Evolutionary conservation across 2,797 vertebrate genomes (phyloP).

Genomic region (Lagothrix lagotricha): DNA sequence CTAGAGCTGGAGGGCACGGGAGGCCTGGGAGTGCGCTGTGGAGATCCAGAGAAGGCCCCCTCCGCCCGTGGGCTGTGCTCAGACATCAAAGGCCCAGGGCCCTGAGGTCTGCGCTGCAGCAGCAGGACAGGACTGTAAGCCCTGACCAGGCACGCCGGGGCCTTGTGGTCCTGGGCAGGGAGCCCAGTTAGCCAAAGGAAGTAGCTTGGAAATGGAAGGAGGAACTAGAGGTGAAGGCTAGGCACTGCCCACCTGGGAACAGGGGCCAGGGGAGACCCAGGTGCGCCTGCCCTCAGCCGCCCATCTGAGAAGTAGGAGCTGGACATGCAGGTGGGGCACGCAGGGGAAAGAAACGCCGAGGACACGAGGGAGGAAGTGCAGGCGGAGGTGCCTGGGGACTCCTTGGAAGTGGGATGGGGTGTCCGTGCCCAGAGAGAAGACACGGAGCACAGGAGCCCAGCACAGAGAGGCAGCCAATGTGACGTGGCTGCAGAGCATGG

Average conservation of each 20-base stretch:
- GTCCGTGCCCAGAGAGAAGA: not conserved
- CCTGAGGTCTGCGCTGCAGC: too few species aligned
- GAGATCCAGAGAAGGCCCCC: not conserved
- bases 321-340: not conserved
- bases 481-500: not conserved
- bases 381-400: rapidly evolving
- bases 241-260: rapidly evolving
- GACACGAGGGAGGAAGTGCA: not conserved
- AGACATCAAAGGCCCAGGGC: not conserved
- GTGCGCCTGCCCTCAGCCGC: not conserved
- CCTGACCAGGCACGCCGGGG: too few species aligned
- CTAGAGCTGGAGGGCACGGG: too few species aligned
- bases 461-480: not conserved
- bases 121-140: not conserved
- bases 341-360: rapidly evolving
- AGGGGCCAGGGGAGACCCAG: not conserved
- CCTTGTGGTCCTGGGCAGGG: not conserved
- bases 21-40: rapidly evolving
- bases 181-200: not conserved
- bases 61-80: not conserved
- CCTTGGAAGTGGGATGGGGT: not conserved
- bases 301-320: not conserved
- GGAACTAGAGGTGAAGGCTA: not conserved
- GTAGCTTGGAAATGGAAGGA: not conserved
- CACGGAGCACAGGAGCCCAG: not conserved